Evolutionary conservation across 2,113 vertebrate genomes (phyloP), one percentile per base, ranked within the genome.

Genomic region (Edolisoma coerulescens): DNA sequence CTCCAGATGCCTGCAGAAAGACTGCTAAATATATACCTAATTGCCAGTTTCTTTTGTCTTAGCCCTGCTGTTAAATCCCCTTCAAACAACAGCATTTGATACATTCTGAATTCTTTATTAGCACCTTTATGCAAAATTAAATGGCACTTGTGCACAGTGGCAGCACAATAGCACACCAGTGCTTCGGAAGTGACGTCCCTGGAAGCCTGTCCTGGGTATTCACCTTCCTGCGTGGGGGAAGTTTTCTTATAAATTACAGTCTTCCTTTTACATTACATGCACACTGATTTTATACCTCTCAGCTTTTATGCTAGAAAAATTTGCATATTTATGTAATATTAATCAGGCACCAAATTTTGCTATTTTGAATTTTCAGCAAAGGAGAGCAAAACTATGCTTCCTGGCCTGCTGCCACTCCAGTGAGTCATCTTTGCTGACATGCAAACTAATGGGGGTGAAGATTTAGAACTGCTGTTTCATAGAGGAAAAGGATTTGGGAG

Each of bases 21-120:
- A 95, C 89, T 96, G 84, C 97, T 97, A 98, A 98, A 98, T 97
- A 97, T 97, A 97, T 89, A 97, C 68, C 80, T 96, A 95, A 91
- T 95, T 97, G 88, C 92, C 74, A 95, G 83, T 89, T 95, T 79
- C 96, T 96, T 94, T 96, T 93, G 86, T 96, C 95, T 97, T 95
- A 95, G 82, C 41, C 79, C 68, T 0, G 45, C 85, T 91, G 93
- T 95, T 97, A 94, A 97, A 95, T 78, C 97, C 91, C 90, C 87
- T 97, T 96, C 80, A 95, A 94, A 77, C 56, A 83, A 84, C 73
- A 97, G 76, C 84, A 64, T 90, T 87, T 87, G 67, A 91, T 87
- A 93, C 10, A 91, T 86, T 79, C 68, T 78, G 68, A 91, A 83
- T 94, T 94, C 89, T 90, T 96, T 93, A 83, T 80, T 52, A 93